Percentiles rank a stretch among this genome's conserved stretches.
Conservation (phyloP, 2,888 invertebrate genomes). For the Mythimna loreyi region DNA sequence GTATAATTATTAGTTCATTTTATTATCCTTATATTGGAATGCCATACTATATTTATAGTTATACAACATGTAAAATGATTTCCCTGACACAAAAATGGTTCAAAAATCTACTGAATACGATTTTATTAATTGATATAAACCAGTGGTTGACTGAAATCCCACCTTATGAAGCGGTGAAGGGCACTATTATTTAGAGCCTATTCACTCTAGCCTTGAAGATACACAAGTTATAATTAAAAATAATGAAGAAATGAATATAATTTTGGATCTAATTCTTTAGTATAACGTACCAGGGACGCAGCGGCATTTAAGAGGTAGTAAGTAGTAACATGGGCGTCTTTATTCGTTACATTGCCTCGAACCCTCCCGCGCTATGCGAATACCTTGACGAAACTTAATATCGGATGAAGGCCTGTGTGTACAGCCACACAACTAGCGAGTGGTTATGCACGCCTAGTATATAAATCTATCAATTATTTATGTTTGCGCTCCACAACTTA, state of each 20-base stretch:
- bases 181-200: too few relatives aligned
- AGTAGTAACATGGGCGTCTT: slow-evolving; percentile 50
- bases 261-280: background rate
- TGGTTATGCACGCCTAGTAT: background rate
- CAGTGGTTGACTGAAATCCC: too few relatives aligned
- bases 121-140: too few relatives aligned
- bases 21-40: too few relatives aligned
- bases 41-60: background rate
- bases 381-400: slow-evolving; percentile 67
- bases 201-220: too few relatives aligned
- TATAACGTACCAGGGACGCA: slow-evolving; percentile 15
- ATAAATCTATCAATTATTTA: too few relatives aligned
- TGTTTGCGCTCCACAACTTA: too few relatives aligned
- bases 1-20: too few relatives aligned
- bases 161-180: too few relatives aligned
- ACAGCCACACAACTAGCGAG: slow-evolving; percentile 26
- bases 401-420: slow-evolving; percentile 46
- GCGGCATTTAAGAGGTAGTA: slow-evolving; percentile 28
- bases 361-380: slow-evolving; percentile 57
- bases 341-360: slow-evolving; percentile 51
- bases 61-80: too few relatives aligned
- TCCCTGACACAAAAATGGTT: too few relatives aligned
- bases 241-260: background rate
- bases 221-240: background rate
- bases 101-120: background rate